Percentiles rank a stretch among this genome's conserved stretches.
Conservation (phyloP, 1,140 invertebrate genomes). For the Philopotamus ludificatus region DNA sequence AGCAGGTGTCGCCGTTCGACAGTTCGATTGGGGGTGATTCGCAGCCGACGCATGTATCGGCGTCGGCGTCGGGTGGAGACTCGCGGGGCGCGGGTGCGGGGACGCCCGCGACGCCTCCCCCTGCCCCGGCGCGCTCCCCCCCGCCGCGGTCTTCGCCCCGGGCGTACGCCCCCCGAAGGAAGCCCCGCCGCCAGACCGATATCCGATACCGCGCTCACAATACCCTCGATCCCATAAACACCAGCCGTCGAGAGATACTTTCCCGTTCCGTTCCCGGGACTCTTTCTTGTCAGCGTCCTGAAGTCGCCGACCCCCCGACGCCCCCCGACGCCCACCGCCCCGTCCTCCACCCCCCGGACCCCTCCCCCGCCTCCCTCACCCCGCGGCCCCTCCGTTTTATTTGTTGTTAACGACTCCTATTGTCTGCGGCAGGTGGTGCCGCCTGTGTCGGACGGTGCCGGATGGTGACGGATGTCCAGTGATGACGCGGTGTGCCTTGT, state of each 20-base stretch:
- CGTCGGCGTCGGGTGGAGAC: background rate
- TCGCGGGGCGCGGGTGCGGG: background rate
- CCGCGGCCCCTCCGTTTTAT: background rate
- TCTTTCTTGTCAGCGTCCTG: constrained; percentile 4
- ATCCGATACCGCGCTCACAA: constrained; percentile 36
- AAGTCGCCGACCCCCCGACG: background rate
- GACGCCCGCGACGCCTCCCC: background rate
- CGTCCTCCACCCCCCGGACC: background rate
- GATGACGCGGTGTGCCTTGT: background rate
- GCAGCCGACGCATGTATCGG: background rate
- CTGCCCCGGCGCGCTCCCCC: constrained; percentile 2
- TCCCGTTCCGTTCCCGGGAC: constrained; percentile 19
- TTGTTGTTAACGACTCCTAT: constrained; percentile 10
- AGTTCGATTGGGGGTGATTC: background rate
- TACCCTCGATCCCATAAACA: constrained; percentile 27
- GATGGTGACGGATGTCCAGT: background rate
- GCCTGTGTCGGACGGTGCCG: background rate
- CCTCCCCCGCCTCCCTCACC: constrained; percentile 5
- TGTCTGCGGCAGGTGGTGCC: constrained; percentile 7
- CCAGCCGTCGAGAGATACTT: constrained; percentile 33
- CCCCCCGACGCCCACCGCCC: constrained; percentile 7
- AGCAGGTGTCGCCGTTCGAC: background rate
- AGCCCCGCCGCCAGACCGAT: constrained; percentile 24
- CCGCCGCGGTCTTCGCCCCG: constrained; percentile 3
- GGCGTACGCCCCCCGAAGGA: too few relatives aligned